Evolutionary conservation across 1,140 invertebrate species (phyloP).

Genomic region (Megalopta genalis): DNA sequence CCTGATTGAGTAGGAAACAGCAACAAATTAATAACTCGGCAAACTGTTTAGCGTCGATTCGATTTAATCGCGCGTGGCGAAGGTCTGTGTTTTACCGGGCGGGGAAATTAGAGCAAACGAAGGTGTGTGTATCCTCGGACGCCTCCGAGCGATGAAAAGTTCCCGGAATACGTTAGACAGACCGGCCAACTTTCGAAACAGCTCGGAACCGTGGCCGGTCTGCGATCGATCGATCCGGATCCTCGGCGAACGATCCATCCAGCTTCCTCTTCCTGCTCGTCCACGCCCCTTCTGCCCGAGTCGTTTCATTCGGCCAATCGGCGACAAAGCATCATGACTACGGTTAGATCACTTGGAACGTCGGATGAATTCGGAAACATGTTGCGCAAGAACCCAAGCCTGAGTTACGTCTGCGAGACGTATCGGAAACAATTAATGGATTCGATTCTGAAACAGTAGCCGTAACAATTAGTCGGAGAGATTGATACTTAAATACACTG

Average conservation of each 20-base stretch:
- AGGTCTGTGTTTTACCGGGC: background rate
- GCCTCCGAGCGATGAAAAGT: constrained; percentile 28
- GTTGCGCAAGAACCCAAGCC: too few relatives aligned
- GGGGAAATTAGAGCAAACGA: constrained; percentile 34
- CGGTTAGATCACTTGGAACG: constrained; percentile 39
- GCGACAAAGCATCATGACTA: constrained; percentile 60
- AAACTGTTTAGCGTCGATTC: constrained; percentile 16
- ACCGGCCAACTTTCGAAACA: constrained; percentile 38
- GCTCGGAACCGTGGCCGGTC: background rate
- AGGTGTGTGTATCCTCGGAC: constrained; percentile 31
- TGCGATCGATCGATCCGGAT: constrained; percentile 10
- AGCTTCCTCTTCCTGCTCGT: constrained; percentile 49
- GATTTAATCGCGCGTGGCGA: constrained; percentile 29
- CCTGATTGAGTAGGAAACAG: constrained; percentile 42
- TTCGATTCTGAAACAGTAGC: too few relatives aligned
- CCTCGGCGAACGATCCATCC: constrained; percentile 23
- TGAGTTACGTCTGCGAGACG: too few relatives aligned
- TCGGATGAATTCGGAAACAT: too few relatives aligned
- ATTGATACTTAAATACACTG: too few relatives aligned
- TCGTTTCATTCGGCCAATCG: constrained; percentile 49
- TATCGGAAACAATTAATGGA: too few relatives aligned
- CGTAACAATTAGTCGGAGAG: too few relatives aligned
- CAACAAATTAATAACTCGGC: constrained; percentile 38
- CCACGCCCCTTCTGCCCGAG: constrained; percentile 40
- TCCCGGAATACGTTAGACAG: constrained; percentile 1